A percentile compares a stretch with the other conserved stretches of the same genome.
phyloP scores from a whole-genome alignment of 1,140 invertebrate genomes.

The Caligus rogercresseyi region DNA sequence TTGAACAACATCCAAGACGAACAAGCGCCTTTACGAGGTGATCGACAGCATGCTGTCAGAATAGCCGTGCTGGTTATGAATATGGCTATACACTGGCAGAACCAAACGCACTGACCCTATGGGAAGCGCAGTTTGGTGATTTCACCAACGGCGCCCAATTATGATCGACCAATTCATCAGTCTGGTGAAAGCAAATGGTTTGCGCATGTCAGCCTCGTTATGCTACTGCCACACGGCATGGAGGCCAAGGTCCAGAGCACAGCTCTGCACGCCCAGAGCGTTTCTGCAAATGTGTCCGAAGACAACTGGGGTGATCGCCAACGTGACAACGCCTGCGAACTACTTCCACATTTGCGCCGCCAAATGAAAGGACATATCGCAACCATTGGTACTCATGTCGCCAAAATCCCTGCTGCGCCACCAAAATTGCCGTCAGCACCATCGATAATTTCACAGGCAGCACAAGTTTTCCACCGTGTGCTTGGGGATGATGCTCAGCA shows the following conservation, averaged over 20 bases:
- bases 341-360: constrained; percentile 89
- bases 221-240: constrained; percentile 87
- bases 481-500: too few relatives aligned
- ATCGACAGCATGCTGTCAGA: constrained; percentile 84
- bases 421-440: constrained; percentile 51
- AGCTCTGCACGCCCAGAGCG: constrained; percentile 80
- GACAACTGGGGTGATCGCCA: constrained; percentile 67
- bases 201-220: constrained; percentile 64
- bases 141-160: constrained; percentile 92
- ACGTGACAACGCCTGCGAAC: constrained; percentile 88
- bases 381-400: constrained; percentile 67
- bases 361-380: constrained; percentile 80
- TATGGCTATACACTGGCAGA: constrained; percentile 61
- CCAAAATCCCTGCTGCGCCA: constrained; percentile 75
- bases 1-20: constrained; percentile 55
- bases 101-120: constrained; percentile 66
- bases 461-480: constrained; percentile 58
- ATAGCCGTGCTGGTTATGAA: constrained; percentile 93
- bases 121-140: constrained; percentile 99
- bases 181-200: constrained; percentile 73
- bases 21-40: constrained; percentile 40
- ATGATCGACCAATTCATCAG: constrained; percentile 77
- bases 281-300: constrained; percentile 67
- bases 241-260: constrained; percentile 95
- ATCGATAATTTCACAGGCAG: constrained; percentile 56